Base-by-base conservation (phyloP, 1,140 invertebrate genomes). In the Diuraphis noxia region DNA sequence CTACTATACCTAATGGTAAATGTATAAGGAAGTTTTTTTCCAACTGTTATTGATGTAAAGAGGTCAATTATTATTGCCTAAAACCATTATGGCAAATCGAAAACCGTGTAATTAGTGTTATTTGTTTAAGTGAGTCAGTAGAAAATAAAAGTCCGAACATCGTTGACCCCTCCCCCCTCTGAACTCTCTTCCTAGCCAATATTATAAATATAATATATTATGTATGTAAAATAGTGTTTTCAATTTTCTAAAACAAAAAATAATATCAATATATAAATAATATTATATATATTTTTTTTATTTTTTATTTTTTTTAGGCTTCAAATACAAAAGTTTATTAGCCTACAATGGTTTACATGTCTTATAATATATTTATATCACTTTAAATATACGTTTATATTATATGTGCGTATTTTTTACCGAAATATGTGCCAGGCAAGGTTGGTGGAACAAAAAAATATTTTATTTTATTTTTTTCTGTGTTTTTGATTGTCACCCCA, bases 71-170 rank as follows among this genome's bases (percentile, higher is more conserved):
- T 81, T 25, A 25, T 77, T 77, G 34, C 19, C 79, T 81, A 25
- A 81, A 81, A 81, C 25, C n/a, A 63, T 77, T 25, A 81, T 40
- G 9, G 79, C 8, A 40, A 81, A 81, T 81, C 38, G 38, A 81
- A 81, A 81, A 40, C 38, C 79, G 9, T 81, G 79, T 81, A 81
- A 81, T 81, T 81, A 81, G 79, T 81, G 79, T 81, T 81, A 81
- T 81, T 81, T 81, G 79, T 81, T 13, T 81, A 38, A 9, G 36
- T 0, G 2, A 81, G 38, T 9, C 79, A 40, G 3, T 63, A n/a
- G 38, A 40, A 81, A 81, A 81, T 81, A 81, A 81, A 81, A 40
- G 23, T 30, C 21, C 38, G 23, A 0, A 79, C 77, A 19, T 2
- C 8, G n/a, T 19, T 6, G n/a, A 36, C 21, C 34, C 77, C 34